These are phyloP conservation scores for Drosophila jambulina DNA, from an alignment of 1,140 invertebrate genomes.

Conservation along the genomic window DNA sequence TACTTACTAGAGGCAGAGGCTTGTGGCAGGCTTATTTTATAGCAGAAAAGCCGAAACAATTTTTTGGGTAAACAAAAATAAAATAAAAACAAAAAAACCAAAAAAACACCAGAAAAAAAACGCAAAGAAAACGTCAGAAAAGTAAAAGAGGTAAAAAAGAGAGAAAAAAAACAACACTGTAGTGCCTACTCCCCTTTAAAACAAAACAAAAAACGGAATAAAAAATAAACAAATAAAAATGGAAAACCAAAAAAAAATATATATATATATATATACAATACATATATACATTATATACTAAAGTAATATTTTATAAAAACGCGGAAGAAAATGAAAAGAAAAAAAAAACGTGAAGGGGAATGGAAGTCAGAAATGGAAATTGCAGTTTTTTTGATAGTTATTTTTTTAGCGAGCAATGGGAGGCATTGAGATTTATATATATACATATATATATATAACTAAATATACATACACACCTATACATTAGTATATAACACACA, in stretches of 20 bases:
- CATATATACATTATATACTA: constrained; percentile 79
- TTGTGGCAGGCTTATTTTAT: constrained; percentile 69
- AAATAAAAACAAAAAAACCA: not conserved
- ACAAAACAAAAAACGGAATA: constrained; percentile 46
- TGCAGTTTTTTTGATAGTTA: constrained; percentile 82
- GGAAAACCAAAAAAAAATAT: constrained; percentile 60
- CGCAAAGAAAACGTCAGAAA: constrained; percentile 44
- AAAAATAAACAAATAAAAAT: constrained; percentile 45
- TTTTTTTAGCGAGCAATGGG: constrained; percentile 80
- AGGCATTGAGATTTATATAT: constrained; percentile 75
- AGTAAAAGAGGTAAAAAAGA: constrained; percentile 42
- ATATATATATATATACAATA: constrained; percentile 77
- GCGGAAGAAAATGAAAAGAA: constrained; percentile 26
- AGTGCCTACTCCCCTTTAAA: constrained; percentile 78
- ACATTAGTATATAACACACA: constrained; percentile 49
- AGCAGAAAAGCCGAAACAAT: constrained; percentile 46
- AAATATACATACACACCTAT: constrained; percentile 64
- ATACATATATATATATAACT: constrained; percentile 61
- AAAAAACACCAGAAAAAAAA: constrained; percentile 14
- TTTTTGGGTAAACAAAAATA: constrained; percentile 52
- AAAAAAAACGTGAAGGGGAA: constrained; percentile 29
- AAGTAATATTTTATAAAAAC: constrained; percentile 83
- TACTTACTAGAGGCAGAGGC: constrained; percentile 39
- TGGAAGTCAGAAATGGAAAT: constrained; percentile 66
- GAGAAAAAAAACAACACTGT: constrained; percentile 73